phyloP scores from a whole-genome alignment of 2,888 invertebrate species.

The Heteromurus nitidus region DNA sequence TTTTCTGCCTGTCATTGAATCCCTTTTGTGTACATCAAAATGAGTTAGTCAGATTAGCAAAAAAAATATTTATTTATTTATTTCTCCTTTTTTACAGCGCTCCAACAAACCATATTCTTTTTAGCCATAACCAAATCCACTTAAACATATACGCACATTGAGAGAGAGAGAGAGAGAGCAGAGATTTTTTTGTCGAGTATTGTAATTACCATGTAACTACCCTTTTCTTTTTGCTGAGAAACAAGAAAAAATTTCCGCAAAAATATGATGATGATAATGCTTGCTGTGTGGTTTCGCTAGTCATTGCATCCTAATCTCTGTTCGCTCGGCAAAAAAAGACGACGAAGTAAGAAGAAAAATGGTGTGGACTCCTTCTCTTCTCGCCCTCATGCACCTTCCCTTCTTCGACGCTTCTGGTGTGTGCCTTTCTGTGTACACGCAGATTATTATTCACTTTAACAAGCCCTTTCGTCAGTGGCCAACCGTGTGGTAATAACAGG shows the following conservation, averaged over 20 bases:
- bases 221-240: slow-evolving; percentile 29
- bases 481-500: slow-evolving; percentile 66
- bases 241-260: slow-evolving; percentile 44
- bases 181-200: no score
- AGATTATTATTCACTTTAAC: slow-evolving; percentile 67
- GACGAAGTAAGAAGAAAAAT: no score
- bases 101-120: no score
- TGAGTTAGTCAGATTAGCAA: no score
- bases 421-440: slow-evolving; percentile 47
- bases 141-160: no score
- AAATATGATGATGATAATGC: slow-evolving; percentile 22
- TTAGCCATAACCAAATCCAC: no score
- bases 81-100: no score
- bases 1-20: no score
- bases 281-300: slow-evolving; percentile 10
- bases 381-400: slow-evolving; percentile 17
- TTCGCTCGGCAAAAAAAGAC: no score
- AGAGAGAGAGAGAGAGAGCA: no score
- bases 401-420: slow-evolving; percentile 44
- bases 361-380: slow-evolving; percentile 11
- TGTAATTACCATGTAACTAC: slow-evolving; percentile 45
- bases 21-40: no score
- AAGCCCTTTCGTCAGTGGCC: slow-evolving; percentile 64
- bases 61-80: no score
- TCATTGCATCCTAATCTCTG: slow-evolving; percentile 19